These are phyloP conservation scores for Strigamia crassipes DNA, from an alignment of 2,888 invertebrate genomes.

Conservation along the genomic window DNA sequence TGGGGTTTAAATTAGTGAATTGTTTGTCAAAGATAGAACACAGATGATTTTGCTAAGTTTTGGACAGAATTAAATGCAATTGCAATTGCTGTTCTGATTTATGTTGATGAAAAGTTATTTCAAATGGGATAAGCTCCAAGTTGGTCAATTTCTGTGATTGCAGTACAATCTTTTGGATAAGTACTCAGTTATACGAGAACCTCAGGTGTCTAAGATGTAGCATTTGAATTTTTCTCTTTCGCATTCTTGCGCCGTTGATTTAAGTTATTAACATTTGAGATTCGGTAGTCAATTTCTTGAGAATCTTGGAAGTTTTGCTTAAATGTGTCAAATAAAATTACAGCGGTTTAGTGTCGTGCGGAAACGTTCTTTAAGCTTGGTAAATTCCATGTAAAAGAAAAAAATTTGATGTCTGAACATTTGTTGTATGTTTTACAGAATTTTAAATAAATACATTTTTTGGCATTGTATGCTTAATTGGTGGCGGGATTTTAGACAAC, in stretches of 20 bases:
- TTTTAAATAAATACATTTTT: slow-evolving; percentile 12
- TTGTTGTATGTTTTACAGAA: slow-evolving; percentile 35
- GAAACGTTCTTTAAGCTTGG: background rate
- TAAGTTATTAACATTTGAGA: background rate
- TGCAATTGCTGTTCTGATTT: background rate
- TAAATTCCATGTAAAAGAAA: background rate
- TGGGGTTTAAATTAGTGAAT: background rate
- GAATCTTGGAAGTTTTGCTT: too few relatives aligned
- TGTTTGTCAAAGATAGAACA: background rate
- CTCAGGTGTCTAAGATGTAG: background rate
- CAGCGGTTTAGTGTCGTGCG: background rate
- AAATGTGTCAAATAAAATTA: too few relatives aligned
- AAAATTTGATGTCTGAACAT: background rate
- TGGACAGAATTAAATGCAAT: background rate
- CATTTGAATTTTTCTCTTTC: background rate
- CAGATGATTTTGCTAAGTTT: background rate
- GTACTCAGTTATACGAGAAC: slow-evolving; percentile 25
- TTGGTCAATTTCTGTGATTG: background rate
- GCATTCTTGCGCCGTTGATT: background rate
- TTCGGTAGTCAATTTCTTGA: background rate
- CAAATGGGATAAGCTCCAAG: background rate
- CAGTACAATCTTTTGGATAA: background rate
- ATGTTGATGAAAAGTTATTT: background rate
- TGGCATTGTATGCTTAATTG: background rate
- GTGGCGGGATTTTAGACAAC: background rate